Evolutionary conservation across 2,888 invertebrate species (phyloP).

Genomic region (Augiades crinisus): DNA sequence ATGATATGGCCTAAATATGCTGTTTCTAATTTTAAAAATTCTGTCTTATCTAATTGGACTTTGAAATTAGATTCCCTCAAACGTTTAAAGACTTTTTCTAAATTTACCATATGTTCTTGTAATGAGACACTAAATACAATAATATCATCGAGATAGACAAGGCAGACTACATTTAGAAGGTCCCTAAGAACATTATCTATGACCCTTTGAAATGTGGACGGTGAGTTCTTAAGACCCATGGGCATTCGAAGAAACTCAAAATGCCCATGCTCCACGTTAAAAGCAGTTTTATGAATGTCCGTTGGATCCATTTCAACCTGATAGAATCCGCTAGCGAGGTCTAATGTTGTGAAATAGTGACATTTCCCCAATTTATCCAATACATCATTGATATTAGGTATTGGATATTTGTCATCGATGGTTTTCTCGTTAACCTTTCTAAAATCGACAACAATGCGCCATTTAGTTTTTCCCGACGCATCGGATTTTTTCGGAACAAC

Average conservation of each 20-base stretch:
- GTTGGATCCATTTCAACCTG: slow-evolving; percentile 26
- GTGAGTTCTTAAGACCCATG: slow-evolving; percentile 38
- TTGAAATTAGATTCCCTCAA: too few species aligned
- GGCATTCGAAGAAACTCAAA: slow-evolving; percentile 40
- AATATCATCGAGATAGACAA: too few species aligned
- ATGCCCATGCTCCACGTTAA: slow-evolving; percentile 35
- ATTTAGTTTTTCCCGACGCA: slow-evolving; percentile 13
- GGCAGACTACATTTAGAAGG: background rate
- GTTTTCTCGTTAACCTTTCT: too few species aligned
- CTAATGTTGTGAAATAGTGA: slow-evolving; percentile 36
- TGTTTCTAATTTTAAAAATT: too few species aligned
- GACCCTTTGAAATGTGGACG: slow-evolving; percentile 39
- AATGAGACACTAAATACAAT: too few species aligned
- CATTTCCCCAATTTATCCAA: slow-evolving; percentile 35
- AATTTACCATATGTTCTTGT: too few species aligned
- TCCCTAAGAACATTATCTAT: slow-evolving; percentile 35
- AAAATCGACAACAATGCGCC: background rate
- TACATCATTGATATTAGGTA: slow-evolving; percentile 31
- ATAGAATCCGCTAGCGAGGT: slow-evolving; percentile 15
- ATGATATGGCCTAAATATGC: too few species aligned
- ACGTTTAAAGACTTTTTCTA: too few species aligned
- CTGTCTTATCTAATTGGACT: too few species aligned
- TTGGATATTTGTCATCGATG: slow-evolving; percentile 36
- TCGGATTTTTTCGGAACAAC: slow-evolving; percentile 23
- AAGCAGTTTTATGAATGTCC: slow-evolving; percentile 39